Evolutionary conservation across 2,797 vertebrate genomes (phyloP).

Genomic region (Poeciliopsis paucimaculata): DNA sequence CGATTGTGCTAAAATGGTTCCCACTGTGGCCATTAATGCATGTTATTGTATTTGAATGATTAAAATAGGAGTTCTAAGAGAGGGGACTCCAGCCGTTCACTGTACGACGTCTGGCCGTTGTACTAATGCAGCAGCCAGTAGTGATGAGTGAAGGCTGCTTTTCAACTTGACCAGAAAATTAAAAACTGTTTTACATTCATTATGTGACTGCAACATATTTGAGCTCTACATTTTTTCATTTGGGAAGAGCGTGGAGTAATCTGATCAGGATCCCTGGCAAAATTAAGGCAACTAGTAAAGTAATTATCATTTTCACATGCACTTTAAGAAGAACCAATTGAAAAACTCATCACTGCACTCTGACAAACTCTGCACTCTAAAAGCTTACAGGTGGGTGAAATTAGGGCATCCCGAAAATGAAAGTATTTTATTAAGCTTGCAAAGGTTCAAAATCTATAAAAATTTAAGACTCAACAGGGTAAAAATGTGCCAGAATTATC

Average conservation of each 20-base stretch:
- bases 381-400: neutral
- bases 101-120: neutral
- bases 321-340: neutral
- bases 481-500: neutral
- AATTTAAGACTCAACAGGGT: neutral
- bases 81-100: neutral
- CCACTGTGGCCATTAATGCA: neutral
- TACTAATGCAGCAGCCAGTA: neutral
- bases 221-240: neutral
- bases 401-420: neutral
- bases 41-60: neutral
- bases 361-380: neutral
- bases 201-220: no score
- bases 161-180: neutral
- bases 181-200: neutral
- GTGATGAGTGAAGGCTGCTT: neutral
- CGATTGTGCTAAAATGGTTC: neutral
- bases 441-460: neutral
- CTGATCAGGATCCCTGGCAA: neutral
- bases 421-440: neutral
- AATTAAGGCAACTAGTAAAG: neutral
- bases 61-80: neutral
- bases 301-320: neutral
- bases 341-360: neutral
- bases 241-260: neutral